Evolutionary conservation across 2,113 vertebrate genomes (phyloP), one percentile per base, ranked within the genome.

Genomic region (Gracilinanus agilis): DNA sequence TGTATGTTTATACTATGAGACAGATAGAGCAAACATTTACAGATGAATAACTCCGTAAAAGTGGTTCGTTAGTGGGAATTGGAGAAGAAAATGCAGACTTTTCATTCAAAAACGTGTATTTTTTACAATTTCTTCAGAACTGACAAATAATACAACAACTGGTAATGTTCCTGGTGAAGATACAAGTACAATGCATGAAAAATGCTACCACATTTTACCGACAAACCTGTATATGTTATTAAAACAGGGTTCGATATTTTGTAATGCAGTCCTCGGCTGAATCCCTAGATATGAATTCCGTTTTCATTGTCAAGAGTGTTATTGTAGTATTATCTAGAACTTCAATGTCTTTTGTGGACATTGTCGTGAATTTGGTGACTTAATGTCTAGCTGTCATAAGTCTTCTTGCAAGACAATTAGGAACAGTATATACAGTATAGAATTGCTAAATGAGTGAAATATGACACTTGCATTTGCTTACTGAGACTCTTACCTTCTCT

Each of bases 301-400:
- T 99, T 99, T 98, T 97, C 98, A 97, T 98, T 98, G 98, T 99
- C 98, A 96, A 96, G 98, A 99, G 99, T 99, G 99, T 99, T 99
- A 97, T 97, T 98, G 98, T 99, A 98, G 97, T 99, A 98, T 99
- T 98, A 98, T 98, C 98, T 99, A 99, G 98, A 98, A 98, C 99
- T 98, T 98, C 99, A 98, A 97, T 99, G 98, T 99, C 98, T 99
- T n/a, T 98, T 98, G 98, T 98, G 98, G 99, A 98, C 99, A 98
- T 99, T 98, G 99, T 98, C 98, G 98, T 98, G 98, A 98, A 98
- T 98, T 97, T 98, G 98, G 98, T 99, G 98, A 99, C 98, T 98
- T 98, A 98, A 97, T 99, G 98, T 99, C 98, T 99, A 99, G 98
- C 97, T 99, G 96, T 98, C 95, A 94, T 98, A 98, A 98, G 98